These are phyloP conservation scores for Amphilophus citrinellus DNA, from an alignment of 2,113 vertebrate genomes.

Conservation along the genomic window DNA sequence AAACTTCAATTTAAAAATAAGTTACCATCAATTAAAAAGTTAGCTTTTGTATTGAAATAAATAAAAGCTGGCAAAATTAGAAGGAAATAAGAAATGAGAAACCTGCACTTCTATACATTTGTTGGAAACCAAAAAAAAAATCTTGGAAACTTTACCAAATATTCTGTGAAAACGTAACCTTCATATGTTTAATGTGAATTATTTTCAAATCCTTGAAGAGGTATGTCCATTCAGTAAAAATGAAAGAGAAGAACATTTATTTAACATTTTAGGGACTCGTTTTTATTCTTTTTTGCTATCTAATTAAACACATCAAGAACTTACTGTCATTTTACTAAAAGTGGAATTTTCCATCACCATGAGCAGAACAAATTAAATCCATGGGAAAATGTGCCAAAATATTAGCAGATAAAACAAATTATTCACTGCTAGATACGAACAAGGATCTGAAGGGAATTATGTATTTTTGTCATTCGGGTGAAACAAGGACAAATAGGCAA, in stretches of 20 bases:
- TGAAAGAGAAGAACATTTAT: conserved; percentile 1
- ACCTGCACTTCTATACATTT: neutral
- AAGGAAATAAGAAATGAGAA: neutral
- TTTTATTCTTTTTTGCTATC: neutral
- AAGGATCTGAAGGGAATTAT: neutral
- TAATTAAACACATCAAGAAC: conserved; percentile 10
- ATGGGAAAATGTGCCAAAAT: conserved; percentile 7
- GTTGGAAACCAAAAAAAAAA: neutral
- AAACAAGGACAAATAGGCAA: neutral
- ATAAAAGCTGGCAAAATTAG: neutral
- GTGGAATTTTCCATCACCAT: neutral
- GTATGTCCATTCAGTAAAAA: neutral
- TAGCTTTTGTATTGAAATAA: neutral
- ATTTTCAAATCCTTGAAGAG: neutral
- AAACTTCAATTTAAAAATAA: neutral
- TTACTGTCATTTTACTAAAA: neutral
- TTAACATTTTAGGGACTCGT: neutral
- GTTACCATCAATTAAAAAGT: neutral
- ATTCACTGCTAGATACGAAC: neutral
- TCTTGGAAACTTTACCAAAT: neutral
- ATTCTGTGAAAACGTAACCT: neutral
- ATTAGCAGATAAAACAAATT: conserved; percentile 5
- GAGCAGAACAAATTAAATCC: conserved; percentile 18
- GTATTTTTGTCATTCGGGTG: neutral
- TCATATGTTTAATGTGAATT: neutral